Percentiles rank a stretch among this genome's conserved stretches.
Evolutionary conservation across 35 echinoderm and acorn worm species (phyloP).

Genomic region (Ptychodera flava): DNA sequence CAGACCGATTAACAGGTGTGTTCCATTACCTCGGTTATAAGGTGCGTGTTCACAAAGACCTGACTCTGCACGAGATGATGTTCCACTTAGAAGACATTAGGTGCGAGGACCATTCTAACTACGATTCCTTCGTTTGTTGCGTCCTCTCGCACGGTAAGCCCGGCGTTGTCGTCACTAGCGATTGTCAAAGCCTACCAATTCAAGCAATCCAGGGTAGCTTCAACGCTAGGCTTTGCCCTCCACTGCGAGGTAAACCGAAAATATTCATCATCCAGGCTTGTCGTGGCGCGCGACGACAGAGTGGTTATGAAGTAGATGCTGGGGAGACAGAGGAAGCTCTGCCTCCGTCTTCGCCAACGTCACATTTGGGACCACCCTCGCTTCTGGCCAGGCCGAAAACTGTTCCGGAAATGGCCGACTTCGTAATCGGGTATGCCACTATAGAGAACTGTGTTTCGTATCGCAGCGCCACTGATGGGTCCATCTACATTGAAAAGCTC

Average conservation of each 20-base stretch:
- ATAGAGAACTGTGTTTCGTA: background rate
- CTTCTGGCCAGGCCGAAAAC: background rate
- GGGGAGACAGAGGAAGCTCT: background rate
- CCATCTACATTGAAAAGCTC: background rate
- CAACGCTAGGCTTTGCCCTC: background rate
- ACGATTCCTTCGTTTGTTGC: background rate
- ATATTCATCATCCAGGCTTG: background rate
- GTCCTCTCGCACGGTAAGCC: background rate
- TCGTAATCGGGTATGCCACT: background rate
- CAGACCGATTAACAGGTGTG: background rate
- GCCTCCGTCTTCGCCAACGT: no score
- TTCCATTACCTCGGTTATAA: background rate
- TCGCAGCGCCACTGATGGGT: background rate
- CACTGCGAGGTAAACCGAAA: background rate
- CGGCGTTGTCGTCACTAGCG: background rate
- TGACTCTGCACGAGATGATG: background rate
- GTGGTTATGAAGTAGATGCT: background rate
- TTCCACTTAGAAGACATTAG: background rate
- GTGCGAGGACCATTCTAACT: background rate
- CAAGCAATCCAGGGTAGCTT: background rate
- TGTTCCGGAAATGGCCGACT: background rate
- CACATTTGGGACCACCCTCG: background rate
- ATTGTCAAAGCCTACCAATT: background rate
- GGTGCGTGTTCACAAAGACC: background rate
- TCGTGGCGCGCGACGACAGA: background rate